These are phyloP conservation scores for Pharmacophagus antenor DNA, from an alignment of 2,888 invertebrate species.

Conservation along the genomic window DNA sequence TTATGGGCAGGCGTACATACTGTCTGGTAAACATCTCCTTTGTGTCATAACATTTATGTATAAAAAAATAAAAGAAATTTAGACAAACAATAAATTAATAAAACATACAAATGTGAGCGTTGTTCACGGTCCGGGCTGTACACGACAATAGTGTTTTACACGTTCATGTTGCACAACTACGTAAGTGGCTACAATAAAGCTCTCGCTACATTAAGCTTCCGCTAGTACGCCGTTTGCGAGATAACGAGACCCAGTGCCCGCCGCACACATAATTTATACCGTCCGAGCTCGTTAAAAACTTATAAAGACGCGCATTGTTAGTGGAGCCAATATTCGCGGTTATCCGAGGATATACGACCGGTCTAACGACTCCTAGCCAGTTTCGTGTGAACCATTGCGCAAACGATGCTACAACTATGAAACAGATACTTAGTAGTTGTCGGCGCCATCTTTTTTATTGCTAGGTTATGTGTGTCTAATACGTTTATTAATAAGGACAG, in stretches of 20 bases:
- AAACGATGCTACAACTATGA: conserved; percentile 49
- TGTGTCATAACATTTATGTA: no score
- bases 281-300: conserved; percentile 81
- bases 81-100: background rate
- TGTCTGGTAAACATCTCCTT: no score
- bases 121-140: background rate
- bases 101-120: background rate
- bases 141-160: conserved; percentile 35
- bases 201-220: conserved; percentile 79
- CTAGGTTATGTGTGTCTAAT: conserved; percentile 4
- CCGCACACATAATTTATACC: conserved; percentile 79
- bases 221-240: conserved; percentile 77
- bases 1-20: no score
- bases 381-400: conserved; percentile 50
- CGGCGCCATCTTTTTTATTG: conserved; percentile 24
- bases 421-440: conserved; percentile 38
- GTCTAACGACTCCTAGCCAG: conserved; percentile 64
- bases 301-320: conserved; percentile 82
- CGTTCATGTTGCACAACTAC: conserved; percentile 40
- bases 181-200: conserved; percentile 80
- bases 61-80: background rate
- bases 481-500: conserved; percentile 9
- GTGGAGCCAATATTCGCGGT: conserved; percentile 77
- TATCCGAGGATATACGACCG: conserved; percentile 69
- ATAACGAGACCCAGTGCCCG: conserved; percentile 79